Percentiles rank a stretch among this genome's conserved stretches.
phyloP scores from a whole-genome alignment of 2,113 vertebrate species.

The Pseudorhombus dupliciocellatus region DNA sequence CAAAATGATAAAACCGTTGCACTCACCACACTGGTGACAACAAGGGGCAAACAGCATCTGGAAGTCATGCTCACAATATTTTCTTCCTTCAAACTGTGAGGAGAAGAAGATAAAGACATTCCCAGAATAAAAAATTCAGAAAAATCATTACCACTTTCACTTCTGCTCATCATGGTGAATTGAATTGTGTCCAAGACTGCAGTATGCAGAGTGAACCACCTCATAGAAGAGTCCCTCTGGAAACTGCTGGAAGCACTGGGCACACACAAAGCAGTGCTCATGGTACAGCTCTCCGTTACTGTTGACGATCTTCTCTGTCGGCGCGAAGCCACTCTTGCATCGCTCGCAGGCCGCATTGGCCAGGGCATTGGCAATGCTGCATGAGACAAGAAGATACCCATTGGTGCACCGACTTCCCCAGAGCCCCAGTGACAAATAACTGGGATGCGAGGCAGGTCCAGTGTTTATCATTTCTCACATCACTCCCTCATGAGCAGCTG shows the following conservation, averaged over 20 bases:
- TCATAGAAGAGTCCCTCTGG: constrained; percentile 99
- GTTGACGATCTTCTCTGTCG: constrained; percentile 95
- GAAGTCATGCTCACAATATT: constrained; percentile 99
- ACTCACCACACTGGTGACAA: constrained; percentile 98
- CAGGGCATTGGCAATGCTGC: constrained; percentile 97
- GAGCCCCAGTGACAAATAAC: constrained; percentile 16
- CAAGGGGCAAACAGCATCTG: constrained; percentile 99
- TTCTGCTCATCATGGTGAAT: not conserved
- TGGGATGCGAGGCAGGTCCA: constrained; percentile 1
- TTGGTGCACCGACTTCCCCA: not conserved
- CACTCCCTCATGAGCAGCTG: constrained; percentile 19
- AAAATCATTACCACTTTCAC: not conserved
- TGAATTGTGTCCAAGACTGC: not conserved
- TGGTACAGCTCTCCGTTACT: constrained; percentile 97
- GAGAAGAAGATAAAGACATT: constrained; percentile 5
- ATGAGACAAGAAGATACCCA: constrained; percentile 37
- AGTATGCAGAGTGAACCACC: constrained; percentile 75
- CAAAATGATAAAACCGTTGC: not conserved
- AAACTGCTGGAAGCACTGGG: constrained; percentile 98
- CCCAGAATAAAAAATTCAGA: not conserved
- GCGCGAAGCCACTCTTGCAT: constrained; percentile 90
- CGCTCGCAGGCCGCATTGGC: constrained; percentile 93
- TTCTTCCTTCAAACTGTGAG: constrained; percentile 96
- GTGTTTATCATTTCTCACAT: constrained; percentile 49
- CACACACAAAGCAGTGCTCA: constrained; percentile 96